Evolutionary conservation across 2,888 invertebrate species (phyloP), one percentile per base, ranked within the genome.

Genomic region (Epinotia demarniana): DNA sequence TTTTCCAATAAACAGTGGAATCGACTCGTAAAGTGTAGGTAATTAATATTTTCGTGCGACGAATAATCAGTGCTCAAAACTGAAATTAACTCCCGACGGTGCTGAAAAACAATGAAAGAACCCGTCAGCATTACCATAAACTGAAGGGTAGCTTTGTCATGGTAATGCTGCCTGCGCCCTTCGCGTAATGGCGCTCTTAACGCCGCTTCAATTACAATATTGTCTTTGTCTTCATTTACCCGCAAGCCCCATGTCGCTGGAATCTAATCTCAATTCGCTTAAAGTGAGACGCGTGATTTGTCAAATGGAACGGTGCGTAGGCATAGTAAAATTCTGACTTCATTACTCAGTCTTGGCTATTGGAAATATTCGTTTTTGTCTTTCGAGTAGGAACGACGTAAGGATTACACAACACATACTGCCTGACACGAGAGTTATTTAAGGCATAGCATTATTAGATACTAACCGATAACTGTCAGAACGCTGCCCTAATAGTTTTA

Each of bases 161-260:
- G 82, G 80, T 79, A 82, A 82, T 82, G 78, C 77, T 77, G 75
- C 77, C 73, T 71, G 64, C 75, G 72, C 78, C 77, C 78, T 78
- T 73, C 72, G 79, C 72, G 70, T 84, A 84, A 86, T 85, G 83
- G 82, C 80, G 78, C 79, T 80, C 80, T 81, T 80, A 79, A 79
- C 80, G 80, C 78, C 57, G 69, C 63, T 62, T 64, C 69, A 77
- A 77, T 76, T 76, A 85, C 81, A 80, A 78, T 81, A 79, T 77
- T 79, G 79, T 76, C 79, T 74, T 77, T 66, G 71, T 73, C 77
- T 68, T 67, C 63, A 43, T 55, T 72, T 53, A 46, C 62, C 55
- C 67, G 16, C 61, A 61, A 33, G n/a, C 13, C 43, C 55, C 33
- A 46, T 61, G 63, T 70, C 74, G 60, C 57, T 73, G 70, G 68